A percentile compares a stretch with the other conserved stretches of the same genome.
These are phyloP conservation scores for Caenorhabditis imperialis DNA, from an alignment of 2,888 invertebrate genomes.

Conservation along the genomic window DNA sequence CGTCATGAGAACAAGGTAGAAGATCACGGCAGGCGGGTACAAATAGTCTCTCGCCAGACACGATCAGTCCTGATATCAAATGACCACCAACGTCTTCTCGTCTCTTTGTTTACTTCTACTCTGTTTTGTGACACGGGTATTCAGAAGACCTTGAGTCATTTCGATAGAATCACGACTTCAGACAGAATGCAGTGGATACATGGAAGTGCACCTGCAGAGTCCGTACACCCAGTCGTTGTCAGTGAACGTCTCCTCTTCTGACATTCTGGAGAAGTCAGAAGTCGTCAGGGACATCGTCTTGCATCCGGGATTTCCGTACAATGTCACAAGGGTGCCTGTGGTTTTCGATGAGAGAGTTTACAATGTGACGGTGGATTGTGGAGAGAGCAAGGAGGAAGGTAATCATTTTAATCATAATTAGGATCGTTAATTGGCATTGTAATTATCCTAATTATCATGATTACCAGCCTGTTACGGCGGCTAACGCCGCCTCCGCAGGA, in stretches of 20 bases:
- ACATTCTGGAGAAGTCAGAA: constrained; percentile 6
- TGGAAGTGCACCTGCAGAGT: constrained; percentile 29
- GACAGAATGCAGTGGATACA: constrained; percentile 14
- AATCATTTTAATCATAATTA: neutral
- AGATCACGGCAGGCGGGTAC: no score
- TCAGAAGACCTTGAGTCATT: neutral
- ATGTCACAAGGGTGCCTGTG: constrained; percentile 19
- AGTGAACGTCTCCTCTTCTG: constrained; percentile 25
- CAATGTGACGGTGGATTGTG: constrained; percentile 24
- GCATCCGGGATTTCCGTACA: neutral
- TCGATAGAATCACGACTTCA: neutral
- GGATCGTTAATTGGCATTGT: neutral
- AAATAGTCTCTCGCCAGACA: no score
- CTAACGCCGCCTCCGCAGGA: no score
- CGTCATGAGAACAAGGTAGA: no score
- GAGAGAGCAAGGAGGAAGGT: constrained; percentile 28
- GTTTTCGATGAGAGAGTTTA: constrained; percentile 11
- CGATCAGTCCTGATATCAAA: neutral
- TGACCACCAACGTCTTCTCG: neutral
- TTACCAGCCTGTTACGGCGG: no score
- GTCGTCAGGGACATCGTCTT: neutral
- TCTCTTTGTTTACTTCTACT: neutral
- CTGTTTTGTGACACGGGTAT: no score
- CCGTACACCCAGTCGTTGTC: constrained; percentile 3
- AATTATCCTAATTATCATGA: no score